These are phyloP conservation scores for Atta cephalotes DNA, from an alignment of 1,140 invertebrate genomes.

Conservation along the genomic window DNA sequence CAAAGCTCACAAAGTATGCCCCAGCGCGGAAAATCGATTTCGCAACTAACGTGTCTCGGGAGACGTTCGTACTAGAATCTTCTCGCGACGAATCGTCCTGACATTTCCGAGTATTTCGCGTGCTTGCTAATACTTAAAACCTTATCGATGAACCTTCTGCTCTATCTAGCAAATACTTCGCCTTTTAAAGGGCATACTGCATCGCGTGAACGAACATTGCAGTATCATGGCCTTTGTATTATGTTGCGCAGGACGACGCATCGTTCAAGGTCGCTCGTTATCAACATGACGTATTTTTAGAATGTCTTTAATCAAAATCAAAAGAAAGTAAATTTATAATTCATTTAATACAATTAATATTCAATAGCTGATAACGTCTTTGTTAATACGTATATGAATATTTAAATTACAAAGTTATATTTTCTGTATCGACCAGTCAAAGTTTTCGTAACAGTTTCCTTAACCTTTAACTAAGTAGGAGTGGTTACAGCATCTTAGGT, in stretches of 20 bases:
- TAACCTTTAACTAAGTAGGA: neutral
- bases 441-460: neutral
- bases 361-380: neutral
- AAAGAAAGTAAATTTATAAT: neutral
- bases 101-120: slow-evolving; percentile 20
- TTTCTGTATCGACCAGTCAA: neutral
- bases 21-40: slow-evolving; percentile 18
- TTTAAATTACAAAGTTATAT: neutral
- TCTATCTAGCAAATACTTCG: slow-evolving; percentile 11
- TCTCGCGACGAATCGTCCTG: slow-evolving; percentile 2
- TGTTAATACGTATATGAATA: neutral
- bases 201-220: slow-evolving; percentile 47
- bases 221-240: slow-evolving; percentile 26
- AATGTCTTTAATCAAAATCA: neutral
- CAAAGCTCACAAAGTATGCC: slow-evolving; percentile 22
- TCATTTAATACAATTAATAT: neutral
- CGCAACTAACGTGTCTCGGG: slow-evolving; percentile 12
- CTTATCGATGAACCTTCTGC: slow-evolving; percentile 35
- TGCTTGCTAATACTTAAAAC: slow-evolving; percentile 23
- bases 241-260: neutral
- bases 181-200: slow-evolving; percentile 49
- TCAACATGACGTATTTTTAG: neutral
- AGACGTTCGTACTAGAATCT: neutral
- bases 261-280: slow-evolving; percentile 24
- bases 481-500: too few relatives aligned